Evolutionary conservation across 2,797 vertebrate species (phyloP).

Genomic region (Hyperoplus immaculatus): DNA sequence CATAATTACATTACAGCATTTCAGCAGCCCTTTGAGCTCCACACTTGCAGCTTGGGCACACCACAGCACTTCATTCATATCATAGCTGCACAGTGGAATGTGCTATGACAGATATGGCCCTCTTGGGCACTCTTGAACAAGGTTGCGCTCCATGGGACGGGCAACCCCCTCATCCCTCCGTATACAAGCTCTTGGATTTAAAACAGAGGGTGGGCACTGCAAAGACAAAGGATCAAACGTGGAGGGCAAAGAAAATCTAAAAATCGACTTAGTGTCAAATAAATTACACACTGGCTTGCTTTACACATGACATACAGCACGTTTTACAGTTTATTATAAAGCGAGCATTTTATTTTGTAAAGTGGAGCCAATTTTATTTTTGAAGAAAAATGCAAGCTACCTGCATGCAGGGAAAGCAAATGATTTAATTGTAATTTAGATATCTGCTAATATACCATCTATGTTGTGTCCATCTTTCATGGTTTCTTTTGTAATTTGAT

Average conservation of each 20-base stretch:
- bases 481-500: neutral
- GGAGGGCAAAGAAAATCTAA: constrained; percentile 54
- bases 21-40: constrained; percentile 76
- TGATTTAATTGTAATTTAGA: too few species aligned
- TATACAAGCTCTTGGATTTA: constrained; percentile 66
- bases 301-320: neutral
- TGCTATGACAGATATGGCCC: constrained; percentile 81
- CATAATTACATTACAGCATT: constrained; percentile 86
- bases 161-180: constrained; percentile 58
- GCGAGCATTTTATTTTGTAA: neutral
- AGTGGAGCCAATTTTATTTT: neutral
- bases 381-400: neutral
- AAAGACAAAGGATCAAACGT: constrained; percentile 80
- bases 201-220: constrained; percentile 72
- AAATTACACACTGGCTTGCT: constrained; percentile 19
- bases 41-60: constrained; percentile 65
- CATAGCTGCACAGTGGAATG: constrained; percentile 77
- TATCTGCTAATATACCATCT: neutral
- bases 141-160: constrained; percentile 70
- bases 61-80: constrained; percentile 80
- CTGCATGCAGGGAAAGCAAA: neutral
- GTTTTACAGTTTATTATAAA: neutral
- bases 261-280: constrained; percentile 73
- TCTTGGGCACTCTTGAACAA: constrained; percentile 67
- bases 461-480: neutral